A percentile compares a stretch with the other conserved stretches of the same genome.
Evolutionary conservation across 23 tunicate species (phyloP).

Genomic region (Halocynthia roretzi): DNA sequence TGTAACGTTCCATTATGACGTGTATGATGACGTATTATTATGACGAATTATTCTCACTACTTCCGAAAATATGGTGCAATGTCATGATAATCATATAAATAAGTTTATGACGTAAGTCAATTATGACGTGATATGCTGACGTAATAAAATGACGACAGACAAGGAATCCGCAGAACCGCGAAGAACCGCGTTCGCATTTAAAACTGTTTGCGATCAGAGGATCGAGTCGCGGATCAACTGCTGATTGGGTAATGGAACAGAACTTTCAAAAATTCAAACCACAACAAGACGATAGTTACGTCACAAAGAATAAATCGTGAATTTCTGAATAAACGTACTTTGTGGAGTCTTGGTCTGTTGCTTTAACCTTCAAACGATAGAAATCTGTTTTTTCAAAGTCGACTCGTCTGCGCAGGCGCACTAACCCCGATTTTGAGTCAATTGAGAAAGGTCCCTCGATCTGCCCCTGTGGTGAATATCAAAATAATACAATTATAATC

Average conservation of each 20-base stretch:
- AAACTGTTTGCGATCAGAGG: slow-evolving; percentile 34
- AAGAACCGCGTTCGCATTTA: neutral
- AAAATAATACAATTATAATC: neutral
- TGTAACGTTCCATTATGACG: too few species aligned
- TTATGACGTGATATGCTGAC: neutral
- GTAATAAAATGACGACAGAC: neutral
- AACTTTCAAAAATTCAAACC: slow-evolving; percentile 50
- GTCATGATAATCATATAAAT: too few species aligned
- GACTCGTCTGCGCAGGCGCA: slow-evolving; percentile 24
- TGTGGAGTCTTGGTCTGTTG: slow-evolving; percentile 34
- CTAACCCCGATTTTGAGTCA: slow-evolving; percentile 35
- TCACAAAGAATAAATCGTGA: neutral
- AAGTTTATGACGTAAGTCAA: too few species aligned
- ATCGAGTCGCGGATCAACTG: slow-evolving; percentile 39
- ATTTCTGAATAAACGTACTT: slow-evolving; percentile 30
- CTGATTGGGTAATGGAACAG: slow-evolving; percentile 66
- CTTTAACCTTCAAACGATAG: slow-evolving; percentile 55
- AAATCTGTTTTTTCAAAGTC: slow-evolving; percentile 45
- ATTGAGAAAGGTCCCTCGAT: slow-evolving; percentile 31
- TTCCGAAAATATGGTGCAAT: too few species aligned
- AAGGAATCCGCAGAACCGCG: too few species aligned
- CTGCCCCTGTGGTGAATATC: too few species aligned
- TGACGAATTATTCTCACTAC: too few species aligned
- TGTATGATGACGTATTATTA: too few species aligned
- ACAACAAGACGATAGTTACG: slow-evolving; percentile 3